Evolutionary conservation across 2,888 invertebrate genomes (phyloP).

Genomic region (Chrysotoxum bicinctum): DNA sequence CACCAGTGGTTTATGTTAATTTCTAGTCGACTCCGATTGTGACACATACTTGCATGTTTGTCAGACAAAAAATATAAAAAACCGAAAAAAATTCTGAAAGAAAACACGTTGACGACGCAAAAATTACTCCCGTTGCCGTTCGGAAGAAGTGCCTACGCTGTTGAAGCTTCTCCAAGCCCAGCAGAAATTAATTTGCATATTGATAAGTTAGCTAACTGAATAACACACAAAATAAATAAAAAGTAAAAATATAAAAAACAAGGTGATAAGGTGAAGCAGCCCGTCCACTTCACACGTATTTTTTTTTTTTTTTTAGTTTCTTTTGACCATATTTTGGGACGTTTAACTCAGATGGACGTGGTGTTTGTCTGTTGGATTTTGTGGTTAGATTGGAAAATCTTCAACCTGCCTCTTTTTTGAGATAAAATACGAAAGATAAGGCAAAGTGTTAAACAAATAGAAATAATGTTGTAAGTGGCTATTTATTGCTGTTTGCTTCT

Average conservation of each 20-base stretch:
- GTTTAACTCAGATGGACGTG: neutral
- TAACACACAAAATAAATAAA: neutral
- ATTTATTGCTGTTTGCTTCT: neutral
- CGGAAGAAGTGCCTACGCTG: neutral
- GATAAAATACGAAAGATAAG: conserved; percentile 6
- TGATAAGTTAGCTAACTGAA: conserved; percentile 56
- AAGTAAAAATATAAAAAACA: conserved; percentile 16
- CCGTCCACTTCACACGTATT: conserved; percentile 37
- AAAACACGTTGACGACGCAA: conserved; percentile 46
- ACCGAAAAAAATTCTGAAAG: neutral
- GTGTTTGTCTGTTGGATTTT: conserved; percentile 7
- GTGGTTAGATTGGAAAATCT: neutral
- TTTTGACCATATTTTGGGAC: conserved; percentile 18
- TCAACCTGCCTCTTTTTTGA: conserved; percentile 6
- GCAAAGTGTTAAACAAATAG: neutral
- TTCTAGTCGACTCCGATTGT: conserved; percentile 23
- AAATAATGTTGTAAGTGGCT: neutral
- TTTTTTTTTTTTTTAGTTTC: neutral
- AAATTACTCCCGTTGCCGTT: conserved; percentile 33
- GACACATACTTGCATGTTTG: conserved; percentile 38
- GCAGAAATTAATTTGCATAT: conserved; percentile 55
- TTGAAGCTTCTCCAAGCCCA: conserved; percentile 8
- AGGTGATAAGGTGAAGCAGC: conserved; percentile 41
- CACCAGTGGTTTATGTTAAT: conserved; percentile 50
- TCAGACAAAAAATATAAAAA: neutral